These are phyloP conservation scores for Rhinophrynus dorsalis DNA, from an alignment of 2,797 vertebrate species.

Conservation along the genomic window DNA sequence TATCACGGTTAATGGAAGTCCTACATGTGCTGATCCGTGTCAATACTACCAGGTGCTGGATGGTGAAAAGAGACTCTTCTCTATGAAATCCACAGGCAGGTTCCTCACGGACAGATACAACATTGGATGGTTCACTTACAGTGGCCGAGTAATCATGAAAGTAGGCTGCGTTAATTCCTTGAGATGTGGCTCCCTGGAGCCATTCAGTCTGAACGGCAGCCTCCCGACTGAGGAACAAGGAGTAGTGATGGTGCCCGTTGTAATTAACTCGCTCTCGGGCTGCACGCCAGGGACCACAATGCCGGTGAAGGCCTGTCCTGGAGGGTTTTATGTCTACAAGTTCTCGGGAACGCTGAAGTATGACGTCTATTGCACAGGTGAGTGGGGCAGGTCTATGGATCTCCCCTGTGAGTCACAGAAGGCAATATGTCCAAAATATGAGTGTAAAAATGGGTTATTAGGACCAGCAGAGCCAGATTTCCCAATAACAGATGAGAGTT, in stretches of 20 bases:
- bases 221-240: constrained; percentile 9
- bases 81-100: background rate
- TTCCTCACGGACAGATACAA: constrained; percentile 1
- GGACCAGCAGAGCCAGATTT: too few relatives aligned
- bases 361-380: constrained; percentile 33
- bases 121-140: constrained; percentile 20
- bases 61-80: background rate
- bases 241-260: background rate
- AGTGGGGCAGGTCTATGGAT: background rate
- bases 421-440: too few relatives aligned
- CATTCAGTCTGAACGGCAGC: background rate
- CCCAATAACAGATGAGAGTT: too few relatives aligned
- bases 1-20: background rate
- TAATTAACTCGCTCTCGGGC: constrained; percentile 4
- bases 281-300: background rate
- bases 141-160: background rate
- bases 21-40: constrained; percentile 24
- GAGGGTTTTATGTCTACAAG: constrained; percentile 17
- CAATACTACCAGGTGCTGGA: background rate
- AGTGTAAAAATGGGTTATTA: too few relatives aligned
- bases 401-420: too few relatives aligned
- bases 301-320: constrained; percentile 20
- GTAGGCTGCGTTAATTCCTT: background rate
- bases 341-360: background rate
- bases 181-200: constrained; percentile 23